Percentiles rank a stretch among this genome's conserved stretches.
phyloP scores from a whole-genome alignment of 1,140 invertebrate species.

The Papilio polytes region DNA sequence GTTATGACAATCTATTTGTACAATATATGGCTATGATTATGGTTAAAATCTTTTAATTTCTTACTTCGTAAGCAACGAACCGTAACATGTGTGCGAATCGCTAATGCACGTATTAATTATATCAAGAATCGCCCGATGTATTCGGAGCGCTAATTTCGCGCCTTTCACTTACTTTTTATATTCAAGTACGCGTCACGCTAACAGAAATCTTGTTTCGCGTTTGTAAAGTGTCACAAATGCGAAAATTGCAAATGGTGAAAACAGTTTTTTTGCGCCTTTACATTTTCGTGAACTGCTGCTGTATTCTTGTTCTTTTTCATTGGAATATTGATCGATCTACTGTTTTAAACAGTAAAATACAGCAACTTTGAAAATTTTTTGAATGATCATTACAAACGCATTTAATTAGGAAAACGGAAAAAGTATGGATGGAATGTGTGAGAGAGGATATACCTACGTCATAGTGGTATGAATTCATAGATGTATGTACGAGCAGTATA shows the following conservation, averaged over 20 bases:
- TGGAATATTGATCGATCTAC: too few species aligned
- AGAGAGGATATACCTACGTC: too few species aligned
- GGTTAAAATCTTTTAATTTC: background rate
- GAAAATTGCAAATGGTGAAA: background rate
- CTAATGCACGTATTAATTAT: background rate
- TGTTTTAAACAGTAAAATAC: too few species aligned
- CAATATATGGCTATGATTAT: background rate
- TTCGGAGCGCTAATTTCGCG: constrained; percentile 16
- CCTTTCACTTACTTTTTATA: constrained; percentile 16
- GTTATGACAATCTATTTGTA: too few species aligned
- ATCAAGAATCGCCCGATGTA: background rate
- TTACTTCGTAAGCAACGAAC: background rate
- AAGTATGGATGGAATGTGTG: too few species aligned
- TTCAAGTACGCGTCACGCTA: background rate
- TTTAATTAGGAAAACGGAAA: too few species aligned
- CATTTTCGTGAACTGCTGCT: too few species aligned
- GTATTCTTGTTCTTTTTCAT: too few species aligned
- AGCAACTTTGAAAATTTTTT: too few species aligned
- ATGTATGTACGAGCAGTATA: too few species aligned
- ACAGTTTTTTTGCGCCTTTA: background rate
- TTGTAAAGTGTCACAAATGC: background rate
- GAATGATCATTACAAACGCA: too few species aligned
- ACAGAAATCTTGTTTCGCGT: background rate
- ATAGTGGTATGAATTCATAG: too few species aligned
- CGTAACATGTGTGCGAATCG: constrained; percentile 10